A percentile compares a stretch with the other conserved stretches of the same genome.
These are phyloP conservation scores for Orchesella flavescens DNA, from an alignment of 2,888 invertebrate species.

Conservation along the genomic window DNA sequence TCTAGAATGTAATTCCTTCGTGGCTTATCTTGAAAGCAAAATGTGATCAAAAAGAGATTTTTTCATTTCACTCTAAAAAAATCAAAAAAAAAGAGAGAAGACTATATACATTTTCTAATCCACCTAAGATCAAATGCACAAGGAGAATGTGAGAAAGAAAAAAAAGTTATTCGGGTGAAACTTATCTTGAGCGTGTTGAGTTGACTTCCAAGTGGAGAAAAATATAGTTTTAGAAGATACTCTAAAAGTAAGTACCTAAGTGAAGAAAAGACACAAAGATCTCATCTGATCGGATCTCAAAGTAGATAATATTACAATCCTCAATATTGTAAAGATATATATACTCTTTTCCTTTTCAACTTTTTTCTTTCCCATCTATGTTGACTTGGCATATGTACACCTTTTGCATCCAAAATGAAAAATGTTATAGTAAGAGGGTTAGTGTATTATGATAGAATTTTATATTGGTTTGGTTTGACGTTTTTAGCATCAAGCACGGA, in stretches of 20 bases:
- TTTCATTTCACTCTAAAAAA: conserved; percentile 35
- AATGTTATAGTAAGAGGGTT: no score
- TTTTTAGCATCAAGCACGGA: no score
- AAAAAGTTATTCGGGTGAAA: not conserved
- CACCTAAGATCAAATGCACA: not conserved
- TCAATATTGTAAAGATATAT: not conserved
- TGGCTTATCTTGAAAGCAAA: not conserved
- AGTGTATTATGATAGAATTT: no score
- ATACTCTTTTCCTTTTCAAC: not conserved
- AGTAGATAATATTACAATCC: conserved; percentile 1
- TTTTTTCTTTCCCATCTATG: not conserved
- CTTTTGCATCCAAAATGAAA: not conserved
- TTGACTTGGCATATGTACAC: not conserved
- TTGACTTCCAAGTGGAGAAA: not conserved
- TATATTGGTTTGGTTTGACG: no score
- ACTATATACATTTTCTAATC: not conserved
- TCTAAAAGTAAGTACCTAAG: not conserved
- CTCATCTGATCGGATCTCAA: conserved; percentile 20
- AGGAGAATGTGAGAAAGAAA: not conserved
- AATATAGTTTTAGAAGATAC: not conserved
- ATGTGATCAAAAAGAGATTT: conserved; percentile 25
- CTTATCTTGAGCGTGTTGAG: not conserved
- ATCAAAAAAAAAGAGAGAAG: not conserved
- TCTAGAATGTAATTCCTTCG: not conserved
- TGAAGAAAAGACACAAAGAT: conserved; percentile 18